phyloP scores from a whole-genome alignment of 2,888 invertebrate genomes.

The Zhuqinia jingwanae region DNA sequence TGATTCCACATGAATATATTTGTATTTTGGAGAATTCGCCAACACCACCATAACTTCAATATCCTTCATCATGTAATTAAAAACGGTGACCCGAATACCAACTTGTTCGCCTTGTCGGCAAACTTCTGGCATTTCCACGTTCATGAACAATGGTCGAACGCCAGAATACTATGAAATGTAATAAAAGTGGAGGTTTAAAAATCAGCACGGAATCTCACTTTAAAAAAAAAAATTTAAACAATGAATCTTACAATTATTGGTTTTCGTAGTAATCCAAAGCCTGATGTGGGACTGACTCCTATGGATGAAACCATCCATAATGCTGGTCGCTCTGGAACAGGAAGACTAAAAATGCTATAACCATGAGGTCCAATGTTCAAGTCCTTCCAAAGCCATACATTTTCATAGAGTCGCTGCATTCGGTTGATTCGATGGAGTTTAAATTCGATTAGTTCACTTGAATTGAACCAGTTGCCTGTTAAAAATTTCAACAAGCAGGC shows the following conservation, averaged over 20 bases:
- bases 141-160: slow-evolving; percentile 95
- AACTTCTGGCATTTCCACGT: slow-evolving; percentile 92
- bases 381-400: slow-evolving; percentile 97
- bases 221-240: not conserved
- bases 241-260: slow-evolving; percentile 85
- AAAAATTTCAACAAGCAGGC: slow-evolving; percentile 43
- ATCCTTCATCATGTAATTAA: slow-evolving; percentile 94
- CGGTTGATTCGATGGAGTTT: slow-evolving; percentile 93
- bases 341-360: slow-evolving; percentile 91
- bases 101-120: slow-evolving; percentile 96
- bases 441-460: slow-evolving; percentile 87
- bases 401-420: slow-evolving; percentile 94
- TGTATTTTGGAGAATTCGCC: slow-evolving; percentile 91
- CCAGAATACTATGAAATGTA: slow-evolving; percentile 87
- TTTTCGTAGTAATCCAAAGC: slow-evolving; percentile 92
- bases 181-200: not conserved
- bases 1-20: slow-evolving; percentile 95
- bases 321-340: slow-evolving; percentile 91
- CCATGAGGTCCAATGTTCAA: slow-evolving; percentile 96
- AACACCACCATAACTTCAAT: slow-evolving; percentile 94
- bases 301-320: slow-evolving; percentile 97
- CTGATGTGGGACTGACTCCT: slow-evolving; percentile 92
- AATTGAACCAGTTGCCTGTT: slow-evolving; percentile 84
- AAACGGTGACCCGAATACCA: slow-evolving; percentile 94
- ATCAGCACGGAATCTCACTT: not conserved